Evolutionary conservation across 2,888 invertebrate species (phyloP).

Genomic region (Lysandra bellargus): DNA sequence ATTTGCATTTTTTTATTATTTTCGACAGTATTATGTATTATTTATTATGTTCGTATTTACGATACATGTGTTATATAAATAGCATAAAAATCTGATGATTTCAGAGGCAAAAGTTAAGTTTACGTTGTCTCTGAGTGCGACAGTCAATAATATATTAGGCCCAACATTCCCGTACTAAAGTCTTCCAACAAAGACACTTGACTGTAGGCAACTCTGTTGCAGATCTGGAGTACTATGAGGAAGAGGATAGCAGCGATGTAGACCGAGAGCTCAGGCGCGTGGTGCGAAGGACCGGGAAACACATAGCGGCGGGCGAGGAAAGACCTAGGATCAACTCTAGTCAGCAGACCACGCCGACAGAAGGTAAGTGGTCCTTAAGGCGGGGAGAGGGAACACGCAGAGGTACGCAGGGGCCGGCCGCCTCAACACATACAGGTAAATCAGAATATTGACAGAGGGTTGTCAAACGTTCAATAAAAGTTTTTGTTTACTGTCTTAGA

Average conservation of each 20-base stretch:
- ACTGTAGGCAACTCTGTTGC: constrained; percentile 42
- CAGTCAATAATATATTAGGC: neutral
- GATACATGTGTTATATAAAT: too few relatives aligned
- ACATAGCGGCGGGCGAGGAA: constrained; percentile 84
- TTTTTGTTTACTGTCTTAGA: too few relatives aligned
- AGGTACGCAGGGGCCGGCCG: too few relatives aligned
- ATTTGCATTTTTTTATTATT: too few relatives aligned
- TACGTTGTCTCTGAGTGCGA: neutral
- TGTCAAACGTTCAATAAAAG: too few relatives aligned
- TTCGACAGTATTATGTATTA: too few relatives aligned
- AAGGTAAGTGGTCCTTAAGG: constrained; percentile 57
- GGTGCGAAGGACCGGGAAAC: constrained; percentile 78
- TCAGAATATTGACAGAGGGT: too few relatives aligned
- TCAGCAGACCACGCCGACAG: constrained; percentile 75
- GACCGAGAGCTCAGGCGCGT: constrained; percentile 67
- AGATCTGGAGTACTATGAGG: constrained; percentile 73
- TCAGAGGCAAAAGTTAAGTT: neutral
- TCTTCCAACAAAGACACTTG: constrained; percentile 11
- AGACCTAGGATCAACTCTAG: constrained; percentile 79
- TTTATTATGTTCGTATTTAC: too few relatives aligned
- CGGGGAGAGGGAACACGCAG: too few relatives aligned
- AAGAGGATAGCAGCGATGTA: constrained; percentile 66
- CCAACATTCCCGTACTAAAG: neutral
- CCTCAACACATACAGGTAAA: too few relatives aligned
- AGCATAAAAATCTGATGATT: too few relatives aligned